These are phyloP conservation scores for Adineta ricciae DNA, from an alignment of 2,888 invertebrate genomes.

Conservation along the genomic window DNA sequence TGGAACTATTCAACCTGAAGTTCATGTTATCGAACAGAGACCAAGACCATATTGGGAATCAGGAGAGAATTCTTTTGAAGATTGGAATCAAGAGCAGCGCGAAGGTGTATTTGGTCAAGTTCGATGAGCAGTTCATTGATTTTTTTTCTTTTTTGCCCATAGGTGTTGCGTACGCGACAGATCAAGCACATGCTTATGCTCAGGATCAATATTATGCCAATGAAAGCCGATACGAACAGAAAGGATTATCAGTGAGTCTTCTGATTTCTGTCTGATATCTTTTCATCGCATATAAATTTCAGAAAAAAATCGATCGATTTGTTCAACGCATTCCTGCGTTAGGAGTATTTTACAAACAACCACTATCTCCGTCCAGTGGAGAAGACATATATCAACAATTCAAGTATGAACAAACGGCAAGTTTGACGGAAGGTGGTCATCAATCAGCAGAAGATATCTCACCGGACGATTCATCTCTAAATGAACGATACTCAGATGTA, in stretches of 20 bases:
- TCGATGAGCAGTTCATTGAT: background rate
- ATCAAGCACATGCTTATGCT: background rate
- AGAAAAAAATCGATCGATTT: background rate
- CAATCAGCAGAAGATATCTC: background rate
- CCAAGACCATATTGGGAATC: background rate
- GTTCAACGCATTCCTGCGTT: background rate
- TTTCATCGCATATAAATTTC: background rate
- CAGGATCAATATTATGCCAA: background rate
- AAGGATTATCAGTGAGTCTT: background rate
- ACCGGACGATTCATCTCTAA: background rate
- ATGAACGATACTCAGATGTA: background rate
- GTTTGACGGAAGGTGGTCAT: background rate
- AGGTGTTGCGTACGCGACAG: background rate
- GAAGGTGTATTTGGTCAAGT: background rate
- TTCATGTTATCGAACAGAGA: too few relatives aligned
- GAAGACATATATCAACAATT: background rate
- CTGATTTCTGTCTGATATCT: background rate
- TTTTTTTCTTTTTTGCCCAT: background rate
- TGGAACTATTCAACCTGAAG: too few relatives aligned
- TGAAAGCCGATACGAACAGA: background rate
- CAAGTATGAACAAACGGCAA: background rate
- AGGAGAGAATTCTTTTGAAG: background rate
- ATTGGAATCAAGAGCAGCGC: background rate
- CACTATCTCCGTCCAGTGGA: background rate
- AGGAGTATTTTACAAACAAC: background rate